A percentile compares a stretch with the other conserved stretches of the same genome.
Conservation (phyloP, 2,113 vertebrate genomes). For the Cephalopholis sonnerati region DNA sequence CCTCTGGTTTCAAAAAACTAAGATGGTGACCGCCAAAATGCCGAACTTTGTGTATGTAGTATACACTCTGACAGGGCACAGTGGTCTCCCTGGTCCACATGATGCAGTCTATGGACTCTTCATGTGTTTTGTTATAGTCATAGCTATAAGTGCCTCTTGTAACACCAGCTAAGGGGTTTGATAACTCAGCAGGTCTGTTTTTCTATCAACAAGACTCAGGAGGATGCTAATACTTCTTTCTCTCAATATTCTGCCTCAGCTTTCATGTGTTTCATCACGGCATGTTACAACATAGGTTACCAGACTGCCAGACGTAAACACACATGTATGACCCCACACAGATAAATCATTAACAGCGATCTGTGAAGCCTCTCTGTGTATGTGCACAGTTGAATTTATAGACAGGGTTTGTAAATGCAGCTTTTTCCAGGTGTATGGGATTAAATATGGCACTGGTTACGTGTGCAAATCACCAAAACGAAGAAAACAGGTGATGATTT, state of each 20-base stretch:
- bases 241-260: neutral
- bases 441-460: neutral
- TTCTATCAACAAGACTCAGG: neutral
- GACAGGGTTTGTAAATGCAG: neutral
- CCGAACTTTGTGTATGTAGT: too few species aligned
- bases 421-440: neutral
- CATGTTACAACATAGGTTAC: neutral
- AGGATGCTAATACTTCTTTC: neutral
- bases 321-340: conserved; percentile 7
- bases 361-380: neutral
- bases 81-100: too few species aligned
- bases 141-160: too few species aligned
- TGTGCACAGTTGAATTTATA: neutral
- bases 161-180: neutral
- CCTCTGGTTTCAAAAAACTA: too few species aligned
- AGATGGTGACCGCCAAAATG: too few species aligned
- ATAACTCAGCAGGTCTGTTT: neutral
- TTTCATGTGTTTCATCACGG: neutral
- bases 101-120: too few species aligned
- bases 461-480: neutral
- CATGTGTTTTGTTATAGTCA: too few species aligned
- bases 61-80: too few species aligned
- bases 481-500: too few species aligned
- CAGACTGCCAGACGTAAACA: neutral
- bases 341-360: conserved; percentile 6